A percentile compares a stretch with the other conserved stretches of the same genome.
These are phyloP conservation scores for Ricordea florida DNA, from an alignment of 92 coral and sea anemone species.

Conservation along the genomic window DNA sequence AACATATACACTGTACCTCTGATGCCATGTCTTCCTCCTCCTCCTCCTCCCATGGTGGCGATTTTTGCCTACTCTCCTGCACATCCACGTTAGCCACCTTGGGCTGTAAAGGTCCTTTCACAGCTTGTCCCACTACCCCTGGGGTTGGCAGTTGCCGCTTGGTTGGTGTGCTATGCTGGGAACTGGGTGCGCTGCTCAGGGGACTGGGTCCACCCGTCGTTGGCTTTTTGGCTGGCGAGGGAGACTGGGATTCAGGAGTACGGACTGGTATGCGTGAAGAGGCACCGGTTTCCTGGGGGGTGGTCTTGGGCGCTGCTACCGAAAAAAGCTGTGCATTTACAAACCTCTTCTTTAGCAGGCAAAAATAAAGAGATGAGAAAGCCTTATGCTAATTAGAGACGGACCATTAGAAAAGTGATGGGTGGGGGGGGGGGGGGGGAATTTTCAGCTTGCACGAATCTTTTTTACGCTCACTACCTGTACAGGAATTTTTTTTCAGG, in stretches of 20 bases:
- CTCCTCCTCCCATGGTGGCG: constrained; percentile 43
- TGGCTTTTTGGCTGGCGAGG: constrained; percentile 34
- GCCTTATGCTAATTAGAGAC: too few species aligned
- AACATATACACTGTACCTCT: too few species aligned
- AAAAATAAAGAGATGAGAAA: not conserved
- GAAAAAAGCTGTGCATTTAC: not conserved
- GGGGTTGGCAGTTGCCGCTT: constrained; percentile 18
- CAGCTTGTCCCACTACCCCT: constrained; percentile 18
- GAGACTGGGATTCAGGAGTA: constrained; percentile 30
- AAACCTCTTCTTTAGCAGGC: not conserved
- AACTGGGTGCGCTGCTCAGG: constrained; percentile 19
- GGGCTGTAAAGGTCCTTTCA: not conserved
- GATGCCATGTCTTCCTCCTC: constrained; percentile 68
- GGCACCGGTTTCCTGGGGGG: constrained; percentile 4
- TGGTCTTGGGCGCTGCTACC: constrained; percentile 22
- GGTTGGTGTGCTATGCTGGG: constrained; percentile 46
- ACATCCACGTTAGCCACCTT: constrained; percentile 1
- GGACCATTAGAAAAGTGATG: too few species aligned
- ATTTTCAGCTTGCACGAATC: too few species aligned
- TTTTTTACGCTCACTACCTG: too few species aligned
- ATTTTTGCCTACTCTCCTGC: constrained; percentile 25
- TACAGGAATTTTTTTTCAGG: too few species aligned
- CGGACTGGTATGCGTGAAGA: constrained; percentile 64
- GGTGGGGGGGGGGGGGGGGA: too few species aligned
- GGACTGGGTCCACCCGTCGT: not conserved